Evolutionary conservation across 2,113 vertebrate genomes (phyloP), one percentile per base, ranked within the genome.

Genomic region (Engystomops pustulosus): DNA sequence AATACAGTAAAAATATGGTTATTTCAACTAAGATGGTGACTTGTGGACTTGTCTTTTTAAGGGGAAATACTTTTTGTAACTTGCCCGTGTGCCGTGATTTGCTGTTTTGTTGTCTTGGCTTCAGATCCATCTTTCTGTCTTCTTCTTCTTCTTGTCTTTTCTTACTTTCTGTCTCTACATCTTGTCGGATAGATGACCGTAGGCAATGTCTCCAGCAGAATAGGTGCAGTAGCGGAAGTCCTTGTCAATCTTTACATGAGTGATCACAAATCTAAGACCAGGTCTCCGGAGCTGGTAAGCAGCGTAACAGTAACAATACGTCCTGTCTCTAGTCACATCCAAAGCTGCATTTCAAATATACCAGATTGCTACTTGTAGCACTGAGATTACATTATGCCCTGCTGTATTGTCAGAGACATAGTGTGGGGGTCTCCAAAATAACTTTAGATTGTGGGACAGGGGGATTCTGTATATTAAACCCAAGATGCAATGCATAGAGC

Each of bases 171-270:
- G 85, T 89, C 86, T 86, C 87, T 87, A 89, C 87, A 88, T 90
- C 79, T 84, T 88, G 81, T 88, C 41, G 88, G 85, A 90, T 94
- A 99, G 98, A 95, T 91, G 86, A 98, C 95, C 30, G 95, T 99
- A 86, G 98, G 97, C 80, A 98, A 95, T 86, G 97, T 99, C 0
- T 98, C 97, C 1, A 90, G 89, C 79, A 91, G 94, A 79, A 95
- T 99, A 90, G 95, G 95, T 82, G 96, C 96, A 88, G 96, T 96
- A 90, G 98, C 98, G 82, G 96, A 98, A 92, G 91, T 95, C 51
- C 93, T 99, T 92, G 95, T 97, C 90, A 94, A 95, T 94, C 94
- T 99, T 2, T 99, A 99, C 88, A 95, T 96, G 92, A 99, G 95
- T 34, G 97, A 98, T 93, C 97, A 99, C 93, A 95, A 95, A 88